phyloP scores from a whole-genome alignment of 2,888 invertebrate species.

The Temnothorax rugatulus region DNA sequence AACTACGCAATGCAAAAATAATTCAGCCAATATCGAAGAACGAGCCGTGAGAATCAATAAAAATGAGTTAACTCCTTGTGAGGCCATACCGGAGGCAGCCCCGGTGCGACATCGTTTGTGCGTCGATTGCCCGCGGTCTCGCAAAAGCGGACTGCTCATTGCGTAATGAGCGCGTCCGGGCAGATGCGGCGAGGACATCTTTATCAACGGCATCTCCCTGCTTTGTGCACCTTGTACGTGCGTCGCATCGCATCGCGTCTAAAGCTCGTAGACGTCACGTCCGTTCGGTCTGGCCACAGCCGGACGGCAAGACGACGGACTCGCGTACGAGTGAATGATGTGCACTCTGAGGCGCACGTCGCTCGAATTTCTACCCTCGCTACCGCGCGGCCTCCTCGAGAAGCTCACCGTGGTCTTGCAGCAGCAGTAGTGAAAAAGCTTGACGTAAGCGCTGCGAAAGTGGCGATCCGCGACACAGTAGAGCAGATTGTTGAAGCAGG shows the following conservation, averaged over 20 bases:
- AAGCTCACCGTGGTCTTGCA: slow-evolving; percentile 92
- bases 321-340: slow-evolving; percentile 90
- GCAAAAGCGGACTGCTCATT: slow-evolving; percentile 15
- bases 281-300: slow-evolving; percentile 86
- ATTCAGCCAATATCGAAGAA: slow-evolving; percentile 1
- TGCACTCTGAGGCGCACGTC: slow-evolving; percentile 90
- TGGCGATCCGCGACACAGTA: slow-evolving; percentile 90
- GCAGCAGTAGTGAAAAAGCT: slow-evolving; percentile 93
- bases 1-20: slow-evolving; percentile 2
- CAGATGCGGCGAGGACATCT: slow-evolving; percentile 6
- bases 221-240: slow-evolving; percentile 17
- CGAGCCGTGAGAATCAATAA: background rate
- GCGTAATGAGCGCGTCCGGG: background rate
- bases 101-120: background rate
- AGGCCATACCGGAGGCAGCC: slow-evolving; percentile 1
- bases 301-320: slow-evolving; percentile 86
- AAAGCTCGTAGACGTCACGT: slow-evolving; percentile 88
- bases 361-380: slow-evolving; percentile 87
- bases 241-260: slow-evolving; percentile 57
- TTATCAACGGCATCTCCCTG: background rate
- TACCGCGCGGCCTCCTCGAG: slow-evolving; percentile 88
- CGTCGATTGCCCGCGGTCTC: background rate
- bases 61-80: slow-evolving; percentile 5
- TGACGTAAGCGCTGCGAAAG: slow-evolving; percentile 91
- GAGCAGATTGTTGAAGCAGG: slow-evolving; percentile 90